These are phyloP conservation scores for Sinotaia quadrata DNA, from an alignment of 2,888 invertebrate species.

Conservation along the genomic window DNA sequence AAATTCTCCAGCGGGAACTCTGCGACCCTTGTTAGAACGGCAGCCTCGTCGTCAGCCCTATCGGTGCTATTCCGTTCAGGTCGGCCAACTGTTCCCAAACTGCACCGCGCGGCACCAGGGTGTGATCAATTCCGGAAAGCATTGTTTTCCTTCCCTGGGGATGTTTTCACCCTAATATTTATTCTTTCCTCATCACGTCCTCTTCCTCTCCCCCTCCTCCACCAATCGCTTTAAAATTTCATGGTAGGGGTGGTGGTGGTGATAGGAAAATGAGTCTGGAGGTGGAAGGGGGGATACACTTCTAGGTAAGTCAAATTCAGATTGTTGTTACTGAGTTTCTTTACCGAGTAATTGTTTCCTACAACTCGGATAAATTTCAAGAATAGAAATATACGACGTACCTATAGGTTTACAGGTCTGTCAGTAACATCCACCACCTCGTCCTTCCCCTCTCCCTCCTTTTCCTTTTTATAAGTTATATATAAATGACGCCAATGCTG, in stretches of 20 bases:
- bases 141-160: neutral
- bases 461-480: no score
- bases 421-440: no score
- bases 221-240: neutral
- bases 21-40: conserved; percentile 1
- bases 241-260: neutral
- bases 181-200: neutral
- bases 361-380: no score
- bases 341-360: no score
- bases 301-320: no score
- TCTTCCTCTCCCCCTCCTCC: neutral
- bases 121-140: neutral
- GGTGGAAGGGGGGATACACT: no score
- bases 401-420: no score
- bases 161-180: neutral
- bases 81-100: neutral
- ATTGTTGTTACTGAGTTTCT: no score
- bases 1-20: conserved; percentile 19
- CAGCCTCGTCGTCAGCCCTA: neutral
- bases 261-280: neutral
- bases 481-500: no score
- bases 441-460: no score
- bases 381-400: no score
- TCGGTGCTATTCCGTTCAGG: neutral
- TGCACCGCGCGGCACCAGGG: conserved; percentile 2